Evolutionary conservation across 2,113 vertebrate species (phyloP).

Genomic region (Chaetops frenatus): DNA sequence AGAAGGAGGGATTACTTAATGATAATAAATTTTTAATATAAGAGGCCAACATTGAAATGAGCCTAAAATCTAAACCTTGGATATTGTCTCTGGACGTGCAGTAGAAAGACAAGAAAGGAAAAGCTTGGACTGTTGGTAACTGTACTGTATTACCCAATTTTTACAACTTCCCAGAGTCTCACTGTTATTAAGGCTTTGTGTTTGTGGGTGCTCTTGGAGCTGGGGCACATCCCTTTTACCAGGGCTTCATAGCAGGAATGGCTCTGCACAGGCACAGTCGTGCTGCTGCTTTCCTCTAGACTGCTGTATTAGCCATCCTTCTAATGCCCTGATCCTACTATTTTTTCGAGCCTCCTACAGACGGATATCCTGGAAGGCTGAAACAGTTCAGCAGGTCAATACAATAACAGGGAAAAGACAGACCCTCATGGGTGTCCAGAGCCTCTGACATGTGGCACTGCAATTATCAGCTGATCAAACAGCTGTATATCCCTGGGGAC

Average conservation of each 20-base stretch:
- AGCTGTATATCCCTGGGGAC: neutral
- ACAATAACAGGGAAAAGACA: neutral
- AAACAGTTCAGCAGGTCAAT: neutral
- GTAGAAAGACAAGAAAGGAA: neutral
- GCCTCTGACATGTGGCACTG: neutral
- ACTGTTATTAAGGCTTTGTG: neutral
- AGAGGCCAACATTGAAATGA: neutral
- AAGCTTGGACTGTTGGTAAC: neutral
- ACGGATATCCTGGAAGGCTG: neutral
- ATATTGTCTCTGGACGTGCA: neutral
- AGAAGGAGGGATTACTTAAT: neutral
- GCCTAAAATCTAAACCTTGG: neutral
- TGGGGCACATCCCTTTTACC: neutral
- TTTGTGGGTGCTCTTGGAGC: neutral
- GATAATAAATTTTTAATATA: neutral
- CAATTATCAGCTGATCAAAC: conserved; percentile 38
- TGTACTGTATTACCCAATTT: neutral
- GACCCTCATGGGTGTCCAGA: neutral
- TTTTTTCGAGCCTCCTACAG: neutral
- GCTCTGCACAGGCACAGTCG: neutral
- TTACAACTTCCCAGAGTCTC: neutral
- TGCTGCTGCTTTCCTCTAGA: neutral
- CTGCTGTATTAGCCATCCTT: neutral
- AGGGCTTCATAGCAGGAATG: neutral
- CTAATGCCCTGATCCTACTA: neutral